These are phyloP conservation scores for Shinisaurus crocodilurus DNA, from an alignment of 2,113 vertebrate species.

Conservation along the genomic window DNA sequence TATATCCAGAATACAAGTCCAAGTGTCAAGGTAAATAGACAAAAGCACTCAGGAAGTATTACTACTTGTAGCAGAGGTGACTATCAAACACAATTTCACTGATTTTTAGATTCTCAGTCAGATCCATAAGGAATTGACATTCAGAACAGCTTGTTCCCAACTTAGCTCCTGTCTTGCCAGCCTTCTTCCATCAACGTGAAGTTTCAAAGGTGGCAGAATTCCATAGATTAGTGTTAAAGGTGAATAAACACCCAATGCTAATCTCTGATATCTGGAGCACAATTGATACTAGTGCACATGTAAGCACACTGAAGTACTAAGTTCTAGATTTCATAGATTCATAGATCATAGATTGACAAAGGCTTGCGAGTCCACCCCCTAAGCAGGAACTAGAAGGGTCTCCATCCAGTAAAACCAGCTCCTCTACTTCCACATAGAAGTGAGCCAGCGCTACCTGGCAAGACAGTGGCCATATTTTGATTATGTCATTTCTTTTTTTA, in stretches of 20 bases:
- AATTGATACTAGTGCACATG: too few relatives aligned
- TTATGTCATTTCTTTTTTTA: neutral
- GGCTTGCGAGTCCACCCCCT: too few relatives aligned
- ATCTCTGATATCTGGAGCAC: neutral
- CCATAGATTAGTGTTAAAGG: neutral
- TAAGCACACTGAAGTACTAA: too few relatives aligned
- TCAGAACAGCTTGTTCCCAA: neutral
- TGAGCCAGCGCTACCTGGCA: too few relatives aligned
- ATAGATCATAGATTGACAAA: too few relatives aligned
- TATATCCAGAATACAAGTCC: neutral
- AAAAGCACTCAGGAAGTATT: neutral
- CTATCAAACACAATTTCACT: neutral
- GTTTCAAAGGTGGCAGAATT: neutral
- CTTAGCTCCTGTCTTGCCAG: neutral
- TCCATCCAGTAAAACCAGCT: too few relatives aligned
- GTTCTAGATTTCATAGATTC: too few relatives aligned
- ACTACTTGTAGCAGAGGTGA: neutral
- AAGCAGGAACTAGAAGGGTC: too few relatives aligned
- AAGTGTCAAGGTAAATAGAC: neutral
- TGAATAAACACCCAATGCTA: neutral
- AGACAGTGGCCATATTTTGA: neutral
- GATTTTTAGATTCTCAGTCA: neutral
- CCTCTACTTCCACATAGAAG: too few relatives aligned
- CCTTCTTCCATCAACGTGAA: neutral
- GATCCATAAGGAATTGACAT: neutral